Percentiles rank a stretch among this genome's conserved stretches.
Conservation (phyloP, 2,888 invertebrate genomes). For the Lithodes maja region DNA sequence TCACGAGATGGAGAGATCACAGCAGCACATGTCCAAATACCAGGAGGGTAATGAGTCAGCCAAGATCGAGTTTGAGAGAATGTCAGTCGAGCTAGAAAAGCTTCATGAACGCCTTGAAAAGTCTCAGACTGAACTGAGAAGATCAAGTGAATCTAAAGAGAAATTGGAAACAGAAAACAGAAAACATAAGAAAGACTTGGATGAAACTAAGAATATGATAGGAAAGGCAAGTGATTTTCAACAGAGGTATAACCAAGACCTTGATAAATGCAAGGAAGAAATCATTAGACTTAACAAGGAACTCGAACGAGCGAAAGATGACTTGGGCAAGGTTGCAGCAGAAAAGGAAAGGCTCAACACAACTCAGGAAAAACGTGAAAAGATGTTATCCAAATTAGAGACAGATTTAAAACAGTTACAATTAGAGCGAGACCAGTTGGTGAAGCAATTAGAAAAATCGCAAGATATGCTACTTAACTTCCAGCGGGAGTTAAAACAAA, state of each 20-base stretch:
- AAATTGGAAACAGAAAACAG: slow-evolving; percentile 71
- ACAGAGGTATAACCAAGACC: slow-evolving; percentile 75
- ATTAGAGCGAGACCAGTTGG: slow-evolving; percentile 89
- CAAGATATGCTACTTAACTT: slow-evolving; percentile 95
- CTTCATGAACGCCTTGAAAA: slow-evolving; percentile 88
- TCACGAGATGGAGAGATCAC: slow-evolving; percentile 82
- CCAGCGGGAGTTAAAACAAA: slow-evolving; percentile 90
- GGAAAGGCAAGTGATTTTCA: slow-evolving; percentile 79
- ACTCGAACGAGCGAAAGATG: slow-evolving; percentile 77
- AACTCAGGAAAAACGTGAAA: slow-evolving; percentile 87
- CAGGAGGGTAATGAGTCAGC: slow-evolving; percentile 88
- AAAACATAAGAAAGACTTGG: slow-evolving; percentile 70
- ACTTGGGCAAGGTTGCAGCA: slow-evolving; percentile 50
- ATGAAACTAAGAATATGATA: slow-evolving; percentile 78
- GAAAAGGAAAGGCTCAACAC: slow-evolving; percentile 80
- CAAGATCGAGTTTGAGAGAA: slow-evolving; percentile 88
- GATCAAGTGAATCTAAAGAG: slow-evolving; percentile 80
- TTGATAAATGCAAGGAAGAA: slow-evolving; percentile 84
- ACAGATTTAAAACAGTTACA: slow-evolving; percentile 89
- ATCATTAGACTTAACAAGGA: slow-evolving; percentile 77
- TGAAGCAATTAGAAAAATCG: slow-evolving; percentile 91
- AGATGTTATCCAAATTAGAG: slow-evolving; percentile 89
- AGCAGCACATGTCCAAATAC: slow-evolving; percentile 87
- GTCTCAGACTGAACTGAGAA: slow-evolving; percentile 77
- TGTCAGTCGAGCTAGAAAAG: slow-evolving; percentile 86